Evolutionary conservation across 2,797 vertebrate genomes (phyloP).

Genomic region (Loris lydekkerianus): DNA sequence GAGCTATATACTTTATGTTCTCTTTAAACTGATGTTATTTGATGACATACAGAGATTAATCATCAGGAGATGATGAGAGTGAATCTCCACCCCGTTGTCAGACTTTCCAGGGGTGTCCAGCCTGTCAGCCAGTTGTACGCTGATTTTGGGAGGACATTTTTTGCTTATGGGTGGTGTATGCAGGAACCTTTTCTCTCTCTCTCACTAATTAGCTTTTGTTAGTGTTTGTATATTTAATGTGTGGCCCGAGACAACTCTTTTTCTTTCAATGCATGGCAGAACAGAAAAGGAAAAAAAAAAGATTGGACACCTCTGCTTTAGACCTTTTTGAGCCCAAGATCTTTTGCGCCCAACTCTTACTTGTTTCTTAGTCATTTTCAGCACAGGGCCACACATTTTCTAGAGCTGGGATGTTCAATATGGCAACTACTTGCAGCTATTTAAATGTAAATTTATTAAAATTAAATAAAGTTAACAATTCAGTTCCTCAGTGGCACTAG

Average conservation of each 20-base stretch:
- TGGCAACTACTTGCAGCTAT: background rate
- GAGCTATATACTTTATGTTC: background rate
- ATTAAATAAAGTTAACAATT: background rate
- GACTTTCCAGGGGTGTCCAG: background rate
- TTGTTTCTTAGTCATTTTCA: constrained; percentile 8
- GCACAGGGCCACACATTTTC: background rate
- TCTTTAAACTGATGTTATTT: constrained; percentile 25
- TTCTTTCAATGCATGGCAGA: no score
- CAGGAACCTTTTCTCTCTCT: no score
- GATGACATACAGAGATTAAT: background rate
- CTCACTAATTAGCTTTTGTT: no score
- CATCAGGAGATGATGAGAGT: background rate
- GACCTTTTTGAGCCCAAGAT: background rate
- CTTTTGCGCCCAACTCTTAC: background rate
- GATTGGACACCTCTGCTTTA: background rate
- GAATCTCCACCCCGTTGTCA: background rate
- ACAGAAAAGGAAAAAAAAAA: no score
- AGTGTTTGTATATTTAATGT: no score
- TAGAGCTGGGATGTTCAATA: background rate
- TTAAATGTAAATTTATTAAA: background rate
- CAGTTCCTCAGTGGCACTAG: background rate
- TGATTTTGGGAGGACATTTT: no score
- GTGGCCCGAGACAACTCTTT: no score
- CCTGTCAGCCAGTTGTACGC: no score
- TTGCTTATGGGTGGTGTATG: no score